Percentiles rank a stretch among this genome's conserved stretches.
Conservation (phyloP, 2,888 invertebrate species). For the Sinohyriopsis cumingii region DNA sequence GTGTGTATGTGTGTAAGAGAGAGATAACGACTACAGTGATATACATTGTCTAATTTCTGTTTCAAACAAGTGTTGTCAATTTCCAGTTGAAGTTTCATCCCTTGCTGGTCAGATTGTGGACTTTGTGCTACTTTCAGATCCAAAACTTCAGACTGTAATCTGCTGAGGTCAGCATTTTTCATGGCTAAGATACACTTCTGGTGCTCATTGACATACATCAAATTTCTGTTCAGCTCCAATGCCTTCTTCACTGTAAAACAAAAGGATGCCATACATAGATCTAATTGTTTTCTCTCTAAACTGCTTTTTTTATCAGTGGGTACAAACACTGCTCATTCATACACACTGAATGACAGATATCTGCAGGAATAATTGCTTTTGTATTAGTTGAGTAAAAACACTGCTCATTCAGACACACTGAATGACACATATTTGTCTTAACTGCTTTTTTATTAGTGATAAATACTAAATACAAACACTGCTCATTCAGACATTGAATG, state of each 20-base stretch:
- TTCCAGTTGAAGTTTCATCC: too few relatives aligned
- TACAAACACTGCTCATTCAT: neutral
- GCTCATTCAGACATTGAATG: too few relatives aligned
- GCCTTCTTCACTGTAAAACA: conserved; percentile 46
- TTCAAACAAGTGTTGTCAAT: too few relatives aligned
- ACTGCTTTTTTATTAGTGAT: neutral
- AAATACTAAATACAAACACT: too few relatives aligned
- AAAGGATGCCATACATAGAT: neutral
- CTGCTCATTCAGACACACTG: neutral
- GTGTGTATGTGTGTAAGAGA: too few relatives aligned
- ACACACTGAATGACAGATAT: too few relatives aligned
- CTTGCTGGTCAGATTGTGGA: too few relatives aligned
- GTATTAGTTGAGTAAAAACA: neutral
- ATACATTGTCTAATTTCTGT: too few relatives aligned
- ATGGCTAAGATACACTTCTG: conserved; percentile 50
- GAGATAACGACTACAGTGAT: too few relatives aligned
- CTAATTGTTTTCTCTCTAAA: neutral
- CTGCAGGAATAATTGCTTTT: too few relatives aligned
- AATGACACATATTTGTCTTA: neutral
- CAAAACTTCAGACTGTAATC: conserved; percentile 24
- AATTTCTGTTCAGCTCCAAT: conserved; percentile 39
- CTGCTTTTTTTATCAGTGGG: neutral
- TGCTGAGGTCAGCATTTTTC: conserved; percentile 31
- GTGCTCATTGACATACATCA: conserved; percentile 51
- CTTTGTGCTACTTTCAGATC: conserved; percentile 1